These are phyloP conservation scores for Nycteola revayana DNA, from an alignment of 2,888 invertebrate species.

Conservation along the genomic window DNA sequence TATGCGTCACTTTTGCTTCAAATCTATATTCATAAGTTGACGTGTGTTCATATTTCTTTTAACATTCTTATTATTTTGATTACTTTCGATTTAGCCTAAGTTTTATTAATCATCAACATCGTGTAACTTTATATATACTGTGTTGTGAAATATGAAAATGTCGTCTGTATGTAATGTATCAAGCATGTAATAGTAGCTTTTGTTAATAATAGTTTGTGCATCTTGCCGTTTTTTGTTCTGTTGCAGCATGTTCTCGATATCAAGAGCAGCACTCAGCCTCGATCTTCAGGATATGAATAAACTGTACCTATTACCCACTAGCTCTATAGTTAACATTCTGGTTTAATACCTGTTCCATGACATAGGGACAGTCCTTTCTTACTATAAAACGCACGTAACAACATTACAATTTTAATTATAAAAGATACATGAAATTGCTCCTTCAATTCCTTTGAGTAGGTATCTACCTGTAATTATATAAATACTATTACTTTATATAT, in stretches of 20 bases:
- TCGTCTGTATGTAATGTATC: conserved; percentile 29
- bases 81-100: conserved; percentile 12
- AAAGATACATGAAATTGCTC: conserved; percentile 28
- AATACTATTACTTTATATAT: conserved; percentile 17
- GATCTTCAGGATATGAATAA: conserved; percentile 58
- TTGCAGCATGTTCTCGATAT: conserved; percentile 72
- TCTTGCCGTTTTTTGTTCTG: conserved; percentile 73
- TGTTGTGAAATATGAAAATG: conserved; percentile 30
- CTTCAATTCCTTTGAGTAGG: conserved; percentile 5
- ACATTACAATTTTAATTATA: conserved; percentile 22
- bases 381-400: too few species aligned
- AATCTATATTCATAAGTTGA: too few species aligned
- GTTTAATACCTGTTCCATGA: too few species aligned
- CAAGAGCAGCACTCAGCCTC: conserved; percentile 65
- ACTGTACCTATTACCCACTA: conserved; percentile 42
- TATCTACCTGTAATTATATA: conserved; percentile 10
- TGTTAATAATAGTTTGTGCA: conserved; percentile 66
- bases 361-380: too few species aligned
- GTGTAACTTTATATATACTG: conserved; percentile 6
- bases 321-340: not conserved
- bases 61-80: conserved; percentile 10
- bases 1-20: too few species aligned
- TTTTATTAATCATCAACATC: conserved; percentile 10
- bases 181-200: conserved; percentile 60
- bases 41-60: conserved; percentile 29